Conservation (phyloP, 2,113 vertebrate species). For the Sinocyclocheilus rhinocerous region DNA sequence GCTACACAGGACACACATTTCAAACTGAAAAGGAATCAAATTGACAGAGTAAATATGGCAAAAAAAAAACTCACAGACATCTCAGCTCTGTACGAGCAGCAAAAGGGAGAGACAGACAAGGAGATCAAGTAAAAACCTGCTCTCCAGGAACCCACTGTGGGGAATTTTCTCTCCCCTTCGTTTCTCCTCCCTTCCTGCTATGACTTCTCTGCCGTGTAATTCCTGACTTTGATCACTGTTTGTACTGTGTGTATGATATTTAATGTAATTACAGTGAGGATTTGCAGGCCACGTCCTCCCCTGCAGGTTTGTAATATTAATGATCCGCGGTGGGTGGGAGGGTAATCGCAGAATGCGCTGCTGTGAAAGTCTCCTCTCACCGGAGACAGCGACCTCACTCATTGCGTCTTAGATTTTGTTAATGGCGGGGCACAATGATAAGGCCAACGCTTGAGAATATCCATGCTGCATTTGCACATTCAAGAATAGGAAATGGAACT, state of each 20-base stretch:
- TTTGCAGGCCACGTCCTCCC: constrained; percentile 49
- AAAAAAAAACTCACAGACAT: constrained; percentile 44
- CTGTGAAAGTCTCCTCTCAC: constrained; percentile 41
- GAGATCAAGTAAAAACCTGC: constrained; percentile 3
- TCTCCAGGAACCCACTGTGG: background rate
- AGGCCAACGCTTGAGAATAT: constrained; percentile 31
- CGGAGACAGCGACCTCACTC: constrained; percentile 8
- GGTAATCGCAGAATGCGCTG: constrained; percentile 40
- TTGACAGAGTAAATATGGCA: constrained; percentile 46
- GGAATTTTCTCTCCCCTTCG: background rate
- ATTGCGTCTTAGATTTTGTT: constrained; percentile 31
- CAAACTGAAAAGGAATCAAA: constrained; percentile 39
- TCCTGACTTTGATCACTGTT: constrained; percentile 59
- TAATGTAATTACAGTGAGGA: constrained; percentile 59
- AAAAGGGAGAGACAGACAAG: constrained; percentile 17
- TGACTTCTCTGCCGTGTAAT: constrained; percentile 41
- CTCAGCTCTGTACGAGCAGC: constrained; percentile 18
- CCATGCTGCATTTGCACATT: constrained; percentile 18
- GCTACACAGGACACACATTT: constrained; percentile 36
- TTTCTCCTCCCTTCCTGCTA: constrained; percentile 32
- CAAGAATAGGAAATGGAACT: constrained; percentile 1
- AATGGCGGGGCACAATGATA: constrained; percentile 28
- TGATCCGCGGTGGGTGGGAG: constrained; percentile 42
- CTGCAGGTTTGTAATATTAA: constrained; percentile 56
- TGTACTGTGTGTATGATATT: constrained; percentile 58